Evolutionary conservation across 2,888 invertebrate genomes (phyloP), one percentile per base, ranked within the genome.

Genomic region (Nezara viridula): DNA sequence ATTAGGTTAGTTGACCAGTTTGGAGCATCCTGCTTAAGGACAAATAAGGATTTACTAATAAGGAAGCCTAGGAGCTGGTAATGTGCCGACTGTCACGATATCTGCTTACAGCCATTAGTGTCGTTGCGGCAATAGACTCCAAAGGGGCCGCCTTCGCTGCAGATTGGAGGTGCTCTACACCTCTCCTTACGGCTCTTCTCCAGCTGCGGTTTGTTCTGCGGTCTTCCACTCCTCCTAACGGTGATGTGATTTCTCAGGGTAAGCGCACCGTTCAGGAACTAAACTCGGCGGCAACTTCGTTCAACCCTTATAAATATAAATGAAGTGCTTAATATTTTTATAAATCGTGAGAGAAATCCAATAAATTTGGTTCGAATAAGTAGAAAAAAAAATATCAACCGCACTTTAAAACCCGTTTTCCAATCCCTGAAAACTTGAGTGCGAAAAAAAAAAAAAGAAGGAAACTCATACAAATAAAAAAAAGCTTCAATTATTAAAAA

Each of bases 31-130:
- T 81, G 81, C 81, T 81, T 81, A 44, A 81, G n/a, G 81, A 24
- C n/a, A 81, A 47, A 73, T 73, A 73, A 73, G 66, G 66, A 73
- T 73, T 73, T 73, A 73, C 81, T 44, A 81, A 81, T 81, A 81
- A 81, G 81, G 81, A 81, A 81, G 81, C 81, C 40, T 47, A 81
- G 81, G 81, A 47, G 81, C 44, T 81, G 81, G 19, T 81, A 81
- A 81, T 81, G 81, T 81, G 81, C 44, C 81, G 81, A n/a, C 81
- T n/a, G 81, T 81, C 81, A 81, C 81, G 81, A 81, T 81, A 81
- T 81, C 81, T 81, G 81, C n/a, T 81, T 81, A 81, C 12, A n/a
- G 81, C 12, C 44, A 81, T 81, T 81, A 81, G 44, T 44, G 81
- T 81, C 40, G 44, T 81, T 81, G 81, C 81, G 81, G 81, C 81